Evolutionary conservation across 2,113 vertebrate species (phyloP), one percentile per base, ranked within the genome.

Genomic region (Mystacornis crossleyi): DNA sequence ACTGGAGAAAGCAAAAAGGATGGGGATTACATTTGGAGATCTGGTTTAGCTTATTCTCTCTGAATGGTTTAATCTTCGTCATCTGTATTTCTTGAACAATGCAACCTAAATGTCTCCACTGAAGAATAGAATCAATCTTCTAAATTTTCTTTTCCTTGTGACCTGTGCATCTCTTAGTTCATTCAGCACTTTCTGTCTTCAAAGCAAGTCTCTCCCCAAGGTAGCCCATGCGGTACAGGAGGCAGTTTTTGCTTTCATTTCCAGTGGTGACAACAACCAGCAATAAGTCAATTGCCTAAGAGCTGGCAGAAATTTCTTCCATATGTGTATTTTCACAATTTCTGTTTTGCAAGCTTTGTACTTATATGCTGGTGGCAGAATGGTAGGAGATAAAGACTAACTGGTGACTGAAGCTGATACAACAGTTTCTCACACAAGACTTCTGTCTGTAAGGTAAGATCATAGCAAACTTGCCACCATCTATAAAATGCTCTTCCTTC

Each of bases 1-100:
- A 99, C 99, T 99, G 74, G 24, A 94, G 18, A 84, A 93, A 89
- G 14, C 5, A 69, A 70, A 87, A 90, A 62, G 16, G 36, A 61
- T 7, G 60, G 14, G 3, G 36, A 70, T 40, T 92, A 69, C 6
- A 60, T 65, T 8, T 69, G 18, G 21, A 47, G 26, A 7, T 26
- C 78, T 69, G 13, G 12, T 75, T 64, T 80, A 36, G 1, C 12
- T 28, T 53, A 6, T 33, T 86, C 29, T 83, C 77, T 34, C 45
- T 60, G 24, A 55, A 69, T 78, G 72, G 38, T 51, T 80, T 28
- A n/a, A 55, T 57, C 31, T 38, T 67, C 23, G n/a, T 28, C 7
- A 38, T 28, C 19, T 20, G 8, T 16, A 3, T 57, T 65, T 79
- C 61, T 31, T 91, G 40, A 89, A 81, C 10, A 10, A 24, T 29